phyloP scores from a whole-genome alignment of 2,888 invertebrate genomes.

The Matsumyia berberina region DNA sequence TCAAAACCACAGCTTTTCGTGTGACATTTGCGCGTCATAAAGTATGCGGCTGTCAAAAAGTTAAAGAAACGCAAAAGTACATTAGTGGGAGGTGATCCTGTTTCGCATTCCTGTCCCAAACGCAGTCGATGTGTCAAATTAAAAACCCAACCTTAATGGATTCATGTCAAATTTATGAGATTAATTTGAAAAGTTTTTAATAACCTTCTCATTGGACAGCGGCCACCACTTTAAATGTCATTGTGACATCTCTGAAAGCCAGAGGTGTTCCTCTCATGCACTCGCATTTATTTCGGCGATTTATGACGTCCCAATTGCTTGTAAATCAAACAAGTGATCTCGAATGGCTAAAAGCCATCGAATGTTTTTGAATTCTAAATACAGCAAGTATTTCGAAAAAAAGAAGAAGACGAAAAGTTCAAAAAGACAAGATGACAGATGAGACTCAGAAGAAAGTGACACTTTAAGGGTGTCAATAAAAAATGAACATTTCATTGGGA shows the following conservation, averaged over 20 bases:
- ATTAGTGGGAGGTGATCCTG: slow-evolving; percentile 7
- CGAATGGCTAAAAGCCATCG: slow-evolving; percentile 44
- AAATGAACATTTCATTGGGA: slow-evolving; percentile 40
- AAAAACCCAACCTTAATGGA: neutral
- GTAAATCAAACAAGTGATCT: slow-evolving; percentile 56
- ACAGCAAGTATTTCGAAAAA: neutral
- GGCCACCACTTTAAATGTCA: slow-evolving; percentile 37
- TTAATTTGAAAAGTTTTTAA: slow-evolving; percentile 35
- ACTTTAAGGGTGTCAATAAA: slow-evolving; percentile 58
- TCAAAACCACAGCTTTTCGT: slow-evolving; percentile 45
- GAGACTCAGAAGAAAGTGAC: slow-evolving; percentile 16
- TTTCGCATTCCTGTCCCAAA: slow-evolving; percentile 8
- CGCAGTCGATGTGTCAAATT: slow-evolving; percentile 48
- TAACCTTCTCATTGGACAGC: slow-evolving; percentile 31
- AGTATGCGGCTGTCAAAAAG: slow-evolving; percentile 57
- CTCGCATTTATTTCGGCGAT: slow-evolving; percentile 25
- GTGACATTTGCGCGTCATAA: slow-evolving; percentile 67
- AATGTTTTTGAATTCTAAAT: slow-evolving; percentile 3
- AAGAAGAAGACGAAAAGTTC: slow-evolving; percentile 6
- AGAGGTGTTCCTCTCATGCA: neutral
- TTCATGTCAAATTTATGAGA: slow-evolving; percentile 46
- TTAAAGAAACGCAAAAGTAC: slow-evolving; percentile 7
- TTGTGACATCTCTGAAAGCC: slow-evolving; percentile 15
- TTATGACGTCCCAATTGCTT: slow-evolving; percentile 49
- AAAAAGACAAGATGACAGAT: slow-evolving; percentile 38